Base-by-base conservation (phyloP, 2,888 invertebrate species). In the Drosophila colorata region DNA sequence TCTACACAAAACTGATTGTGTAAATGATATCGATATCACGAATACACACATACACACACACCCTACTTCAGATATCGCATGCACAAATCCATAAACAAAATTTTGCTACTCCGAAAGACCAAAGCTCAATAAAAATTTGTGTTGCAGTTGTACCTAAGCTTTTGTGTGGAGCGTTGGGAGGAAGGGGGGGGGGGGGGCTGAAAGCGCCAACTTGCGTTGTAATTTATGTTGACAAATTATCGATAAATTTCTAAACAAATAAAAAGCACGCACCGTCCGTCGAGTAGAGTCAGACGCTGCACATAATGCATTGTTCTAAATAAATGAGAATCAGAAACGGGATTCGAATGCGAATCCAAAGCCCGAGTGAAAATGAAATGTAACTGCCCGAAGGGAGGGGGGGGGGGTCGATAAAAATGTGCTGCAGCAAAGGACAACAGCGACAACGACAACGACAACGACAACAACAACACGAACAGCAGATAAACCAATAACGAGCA, bases 401-500 rank as follows among this genome's bases (percentile, higher is more conserved):
- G n/a, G 33, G 11, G 18, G 47, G 40, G 61, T 37, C 59, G 65
- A 68, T 71, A 74, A 66, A 66, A 71, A 71, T 68, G 68, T 41
- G 70, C 37, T 41, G 60, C 60, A 69, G 58, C 49, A 44, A 69
- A 56, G 43, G 63, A 71, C 61, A 61, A 53, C 43, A 41, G 16
- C 49, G 49, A 65, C 57, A 33, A 38, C 41, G 37, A 25, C 40
- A 33, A 38, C 41, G 37, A 25, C 40, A 38, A 57, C 57, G 18
- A 0, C 20, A 20, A 20, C 20, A 20, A 40, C 37, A 55, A 74
- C 81, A 72, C 60, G 72, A 65, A 77, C 49, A 61, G 38, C 75
- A 79, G 80, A 80, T 83, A 83, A 80, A 68, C 77, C 78, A 77
- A 83, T 74, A 80, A 73, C 76, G 60, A 76, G 65, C 47, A 73